These are phyloP conservation scores for Caligus rogercresseyi DNA, from an alignment of 1,140 invertebrate species.

Conservation along the genomic window DNA sequence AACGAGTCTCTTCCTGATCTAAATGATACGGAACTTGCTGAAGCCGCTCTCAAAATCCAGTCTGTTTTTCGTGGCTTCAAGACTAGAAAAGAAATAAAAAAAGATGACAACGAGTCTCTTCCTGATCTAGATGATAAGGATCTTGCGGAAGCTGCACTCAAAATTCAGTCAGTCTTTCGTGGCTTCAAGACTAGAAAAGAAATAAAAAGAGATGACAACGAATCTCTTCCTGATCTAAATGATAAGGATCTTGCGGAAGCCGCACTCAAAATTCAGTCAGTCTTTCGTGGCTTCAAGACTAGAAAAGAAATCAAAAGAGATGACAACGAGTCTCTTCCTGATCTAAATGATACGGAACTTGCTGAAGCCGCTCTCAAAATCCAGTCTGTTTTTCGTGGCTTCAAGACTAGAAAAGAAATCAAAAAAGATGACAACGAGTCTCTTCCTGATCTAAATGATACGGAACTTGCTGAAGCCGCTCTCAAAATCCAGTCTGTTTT, in stretches of 20 bases:
- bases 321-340: neutral
- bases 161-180: neutral
- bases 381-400: conserved; percentile 15
- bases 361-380: conserved; percentile 7
- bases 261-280: conserved; percentile 51
- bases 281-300: conserved; percentile 47
- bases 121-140: conserved; percentile 8
- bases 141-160: neutral
- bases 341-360: conserved; percentile 8
- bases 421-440: neutral
- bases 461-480: conserved; percentile 1
- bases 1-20: conserved; percentile 3
- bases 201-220: neutral
- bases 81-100: conserved; percentile 8
- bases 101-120: neutral
- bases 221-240: conserved; percentile 10
- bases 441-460: conserved; percentile 15
- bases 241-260: conserved; percentile 30
- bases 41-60: conserved; percentile 12
- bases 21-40: neutral
- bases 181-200: conserved; percentile 5
- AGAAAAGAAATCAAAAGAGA: neutral
- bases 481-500: conserved; percentile 1
- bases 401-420: conserved; percentile 11
- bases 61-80: conserved; percentile 11